Percentiles rank a stretch among this genome's conserved stretches.
Conservation (phyloP, 2,888 invertebrate genomes). For the Drosophila paranaensis region DNA sequence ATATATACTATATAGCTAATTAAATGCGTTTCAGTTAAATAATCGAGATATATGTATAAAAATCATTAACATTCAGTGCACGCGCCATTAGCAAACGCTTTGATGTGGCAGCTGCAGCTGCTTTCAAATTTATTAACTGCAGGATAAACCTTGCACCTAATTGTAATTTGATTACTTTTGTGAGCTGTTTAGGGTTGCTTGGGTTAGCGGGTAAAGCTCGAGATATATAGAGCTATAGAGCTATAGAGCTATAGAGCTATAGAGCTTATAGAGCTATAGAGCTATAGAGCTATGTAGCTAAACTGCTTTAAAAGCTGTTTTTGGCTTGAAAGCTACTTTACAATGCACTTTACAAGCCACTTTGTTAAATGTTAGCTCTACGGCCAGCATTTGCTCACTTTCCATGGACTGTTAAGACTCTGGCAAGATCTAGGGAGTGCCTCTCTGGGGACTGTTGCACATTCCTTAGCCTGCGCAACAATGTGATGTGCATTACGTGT, state of each 20-base stretch:
- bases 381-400: background rate
- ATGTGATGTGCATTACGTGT: constrained; percentile 29
- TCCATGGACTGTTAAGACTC: background rate
- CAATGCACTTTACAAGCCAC: background rate
- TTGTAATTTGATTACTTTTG: background rate
- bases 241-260: too few relatives aligned
- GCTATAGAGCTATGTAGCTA: too few relatives aligned
- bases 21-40: constrained; percentile 19
- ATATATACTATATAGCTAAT: constrained; percentile 2
- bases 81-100: constrained; percentile 11
- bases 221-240: background rate
- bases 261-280: too few relatives aligned
- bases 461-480: constrained; percentile 1
- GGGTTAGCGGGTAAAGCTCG: background rate
- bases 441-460: background rate
- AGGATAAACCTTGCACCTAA: background rate
- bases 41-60: background rate
- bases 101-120: constrained; percentile 5
- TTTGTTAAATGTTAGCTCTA: background rate
- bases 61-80: constrained; percentile 25
- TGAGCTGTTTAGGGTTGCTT: background rate
- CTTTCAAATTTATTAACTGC: background rate
- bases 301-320: too few relatives aligned
- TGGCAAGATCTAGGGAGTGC: background rate
- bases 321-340: background rate